A percentile compares a stretch with the other conserved stretches of the same genome.
These are phyloP conservation scores for Aplocera efformata DNA, from an alignment of 2,888 invertebrate genomes.

Conservation along the genomic window DNA sequence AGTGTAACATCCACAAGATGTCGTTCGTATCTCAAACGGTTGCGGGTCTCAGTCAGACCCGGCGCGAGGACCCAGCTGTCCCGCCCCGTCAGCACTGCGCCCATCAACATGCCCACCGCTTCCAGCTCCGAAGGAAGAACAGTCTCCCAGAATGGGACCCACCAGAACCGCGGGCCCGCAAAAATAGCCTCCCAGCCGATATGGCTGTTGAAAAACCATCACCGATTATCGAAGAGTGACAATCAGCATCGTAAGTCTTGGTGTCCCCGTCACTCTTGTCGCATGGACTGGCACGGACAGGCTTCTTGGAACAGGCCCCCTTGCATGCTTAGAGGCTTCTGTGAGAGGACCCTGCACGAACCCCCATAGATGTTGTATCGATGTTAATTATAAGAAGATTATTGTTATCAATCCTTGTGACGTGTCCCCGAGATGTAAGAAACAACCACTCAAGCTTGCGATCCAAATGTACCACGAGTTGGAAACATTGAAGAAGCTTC, in stretches of 20 bases:
- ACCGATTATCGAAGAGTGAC: slow-evolving; percentile 67
- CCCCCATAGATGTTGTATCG: slow-evolving; percentile 63
- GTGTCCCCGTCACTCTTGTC: slow-evolving; percentile 73
- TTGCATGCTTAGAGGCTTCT: slow-evolving; percentile 77
- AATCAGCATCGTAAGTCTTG: slow-evolving; percentile 70
- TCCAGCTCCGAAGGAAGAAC: slow-evolving; percentile 69
- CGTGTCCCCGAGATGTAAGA: slow-evolving; percentile 1
- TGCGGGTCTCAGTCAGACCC: slow-evolving; percentile 71
- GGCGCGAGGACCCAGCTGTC: slow-evolving; percentile 54
- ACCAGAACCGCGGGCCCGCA: slow-evolving; percentile 63
- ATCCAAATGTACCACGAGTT: no score
- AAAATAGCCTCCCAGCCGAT: slow-evolving; percentile 72
- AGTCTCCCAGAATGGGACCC: slow-evolving; percentile 76
- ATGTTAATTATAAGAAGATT: slow-evolving; percentile 37
- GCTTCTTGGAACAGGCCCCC: slow-evolving; percentile 70
- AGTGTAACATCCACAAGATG: slow-evolving; percentile 50
- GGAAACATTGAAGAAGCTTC: background rate
- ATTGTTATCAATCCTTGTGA: slow-evolving; percentile 19
- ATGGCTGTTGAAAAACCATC: slow-evolving; percentile 45
- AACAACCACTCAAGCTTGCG: no score
- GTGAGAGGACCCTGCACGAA: slow-evolving; percentile 71
- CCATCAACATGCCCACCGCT: slow-evolving; percentile 68
- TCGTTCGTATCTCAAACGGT: slow-evolving; percentile 81
- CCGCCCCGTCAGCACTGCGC: slow-evolving; percentile 73
- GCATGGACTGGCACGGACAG: slow-evolving; percentile 71